Base-by-base conservation (phyloP, 2,797 vertebrate species). In the Tarsius wallacei region DNA sequence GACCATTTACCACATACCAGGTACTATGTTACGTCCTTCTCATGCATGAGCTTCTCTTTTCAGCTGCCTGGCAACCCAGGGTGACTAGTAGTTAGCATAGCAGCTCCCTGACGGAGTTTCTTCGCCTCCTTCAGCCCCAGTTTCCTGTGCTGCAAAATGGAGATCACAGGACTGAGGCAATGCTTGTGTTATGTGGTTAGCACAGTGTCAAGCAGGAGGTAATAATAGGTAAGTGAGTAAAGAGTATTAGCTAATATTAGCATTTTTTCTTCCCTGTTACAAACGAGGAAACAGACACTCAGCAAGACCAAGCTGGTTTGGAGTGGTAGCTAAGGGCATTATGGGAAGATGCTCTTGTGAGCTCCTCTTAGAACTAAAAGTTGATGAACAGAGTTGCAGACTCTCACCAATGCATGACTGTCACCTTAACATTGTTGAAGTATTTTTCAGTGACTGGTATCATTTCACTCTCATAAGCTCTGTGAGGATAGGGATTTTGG, bases 91-190 rank as follows among this genome's bases (percentile, higher is more conserved):
- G 0, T 13, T 28, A 21, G n/a, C 16, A 13, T 0, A 64, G n/a
- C n/a, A 47, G 16, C 26, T 68, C 15, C n/a, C 31, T 68, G 68
- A 36, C 5, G 7, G n/a, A 26, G 10, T 59, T 26, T 21, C 63
- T 83, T 81, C 42, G 14, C 6, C 31, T 93, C 70, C 66, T 63
- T 13, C 31, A 33, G 13, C 21, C 28, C 94, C 31, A 28, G 61
- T 95, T 87, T 90, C 57, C 55, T 61, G 16, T 78, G 96, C 71
- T 82, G 31, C 11, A 77, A 71, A 36, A 49, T 68, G 24, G 14
- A 71, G 17, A 57, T 61, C 26, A n/a, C 1, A 80, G 49, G 36
- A 59, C 55, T 14, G 36, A 87, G 17, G 51, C 12, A 4, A 22
- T 28, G 36, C 17, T 51, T 90, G 6, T 36, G 6, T 36, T 51